Conservation (phyloP, 2,888 invertebrate genomes). For the Lepidochrysops patricia region DNA sequence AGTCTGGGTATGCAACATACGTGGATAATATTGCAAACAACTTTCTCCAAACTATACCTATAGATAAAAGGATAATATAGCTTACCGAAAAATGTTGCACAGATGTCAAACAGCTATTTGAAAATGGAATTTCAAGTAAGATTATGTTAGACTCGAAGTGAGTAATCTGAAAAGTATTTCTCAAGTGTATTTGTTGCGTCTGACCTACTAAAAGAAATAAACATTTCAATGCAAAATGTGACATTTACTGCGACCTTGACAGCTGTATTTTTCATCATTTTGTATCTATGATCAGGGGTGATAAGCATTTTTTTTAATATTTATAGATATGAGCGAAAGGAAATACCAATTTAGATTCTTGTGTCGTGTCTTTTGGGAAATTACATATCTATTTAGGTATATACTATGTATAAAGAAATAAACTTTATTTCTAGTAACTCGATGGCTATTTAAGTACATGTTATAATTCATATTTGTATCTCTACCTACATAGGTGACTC, state of each 20-base stretch:
- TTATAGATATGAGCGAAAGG: no score
- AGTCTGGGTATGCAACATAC: neutral
- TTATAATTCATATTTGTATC: no score
- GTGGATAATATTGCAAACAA: neutral
- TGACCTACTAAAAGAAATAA: conserved; percentile 9
- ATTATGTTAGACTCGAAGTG: neutral
- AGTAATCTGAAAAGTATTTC: neutral
- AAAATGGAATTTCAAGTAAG: neutral
- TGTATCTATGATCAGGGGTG: neutral
- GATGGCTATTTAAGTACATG: no score
- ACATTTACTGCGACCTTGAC: conserved; percentile 3
- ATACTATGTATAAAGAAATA: no score
- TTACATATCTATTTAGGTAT: no score
- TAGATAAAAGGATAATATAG: neutral
- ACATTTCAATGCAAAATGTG: neutral
- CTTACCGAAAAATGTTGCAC: neutral
- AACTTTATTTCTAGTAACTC: no score
- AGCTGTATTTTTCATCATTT: neutral
- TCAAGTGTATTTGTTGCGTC: neutral
- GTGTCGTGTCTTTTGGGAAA: no score
- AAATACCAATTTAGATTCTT: no score
- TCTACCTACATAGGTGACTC: neutral
- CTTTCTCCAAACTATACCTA: neutral
- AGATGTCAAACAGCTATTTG: neutral
- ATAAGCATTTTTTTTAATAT: neutral